Conservation (phyloP, 2,797 vertebrate genomes). For the Dendrocincla tyrannina region DNA sequence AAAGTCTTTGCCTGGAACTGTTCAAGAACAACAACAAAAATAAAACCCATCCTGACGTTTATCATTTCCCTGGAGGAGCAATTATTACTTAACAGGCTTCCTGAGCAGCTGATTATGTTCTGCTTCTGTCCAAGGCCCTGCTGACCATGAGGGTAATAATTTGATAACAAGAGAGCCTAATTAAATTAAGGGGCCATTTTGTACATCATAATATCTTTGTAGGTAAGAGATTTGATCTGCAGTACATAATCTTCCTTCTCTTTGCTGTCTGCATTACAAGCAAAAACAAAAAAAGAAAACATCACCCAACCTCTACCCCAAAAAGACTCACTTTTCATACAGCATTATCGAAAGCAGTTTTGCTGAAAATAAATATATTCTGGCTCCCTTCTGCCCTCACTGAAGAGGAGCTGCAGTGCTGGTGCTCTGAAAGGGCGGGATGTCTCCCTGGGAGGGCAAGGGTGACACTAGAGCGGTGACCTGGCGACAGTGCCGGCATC, state of each 20-base stretch:
- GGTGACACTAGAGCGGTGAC: neutral
- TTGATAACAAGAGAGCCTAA: conserved; percentile 89
- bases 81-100: conserved; percentile 89
- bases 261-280: conserved; percentile 19
- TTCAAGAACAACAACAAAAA: neutral
- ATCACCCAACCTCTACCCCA: neutral
- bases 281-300: neutral
- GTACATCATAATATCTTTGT: conserved; percentile 81
- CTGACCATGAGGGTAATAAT: conserved; percentile 84
- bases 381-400: neutral
- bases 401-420: neutral
- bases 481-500: fast-evolving
- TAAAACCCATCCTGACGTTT: conserved; percentile 32
- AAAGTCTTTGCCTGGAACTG: conserved; percentile 11
- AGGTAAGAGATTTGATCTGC: conserved; percentile 70
- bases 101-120: conserved; percentile 87
- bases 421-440: neutral
- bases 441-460: neutral
- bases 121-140: conserved; percentile 81
- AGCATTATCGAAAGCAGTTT: neutral
- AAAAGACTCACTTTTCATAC: conserved; percentile 1
- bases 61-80: conserved; percentile 83
- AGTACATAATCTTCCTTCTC: conserved; percentile 29
- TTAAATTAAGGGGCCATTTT: conserved; percentile 96
- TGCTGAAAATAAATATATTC: neutral